phyloP scores from a whole-genome alignment of 2,888 invertebrate species.

The Isotomurus palustris region DNA sequence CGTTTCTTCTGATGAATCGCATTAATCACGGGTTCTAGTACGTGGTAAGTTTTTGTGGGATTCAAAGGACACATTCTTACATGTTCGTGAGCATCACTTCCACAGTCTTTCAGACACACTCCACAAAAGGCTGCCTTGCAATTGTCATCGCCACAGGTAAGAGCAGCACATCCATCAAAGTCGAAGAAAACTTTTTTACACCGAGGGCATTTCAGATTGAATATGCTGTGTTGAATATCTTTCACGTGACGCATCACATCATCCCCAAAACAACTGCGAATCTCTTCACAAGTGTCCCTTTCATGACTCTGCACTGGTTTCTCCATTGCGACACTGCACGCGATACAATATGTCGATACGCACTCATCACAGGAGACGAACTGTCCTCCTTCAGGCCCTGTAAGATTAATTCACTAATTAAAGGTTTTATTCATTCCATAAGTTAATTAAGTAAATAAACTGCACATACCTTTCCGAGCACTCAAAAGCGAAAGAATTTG shows the following conservation, averaged over 20 bases:
- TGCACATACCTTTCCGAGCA: neutral
- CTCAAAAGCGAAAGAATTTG: conserved; percentile 4
- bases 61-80: neutral
- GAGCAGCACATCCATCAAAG: conserved; percentile 18
- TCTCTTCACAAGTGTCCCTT: conserved; percentile 9
- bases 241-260: neutral
- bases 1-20: too few relatives aligned
- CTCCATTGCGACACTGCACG: neutral
- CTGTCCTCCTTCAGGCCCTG: conserved; percentile 2
- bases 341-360: conserved; percentile 6
- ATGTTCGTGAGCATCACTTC: conserved; percentile 6
- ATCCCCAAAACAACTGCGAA: neutral
- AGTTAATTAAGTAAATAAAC: too few relatives aligned
- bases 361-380: conserved; percentile 14
- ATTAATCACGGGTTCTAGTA: too few relatives aligned
- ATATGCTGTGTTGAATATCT: conserved; percentile 1
- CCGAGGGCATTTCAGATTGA: conserved; percentile 3
- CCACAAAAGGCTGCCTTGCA: conserved; percentile 19
- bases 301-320: conserved; percentile 13
- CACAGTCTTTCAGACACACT: conserved; percentile 14
- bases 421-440: too few relatives aligned
- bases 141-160: neutral
- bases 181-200: conserved; percentile 12
- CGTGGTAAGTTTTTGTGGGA: neutral
- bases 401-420: too few relatives aligned